Evolutionary conservation across 2,113 vertebrate genomes (phyloP).

Genomic region (Columba livia): DNA sequence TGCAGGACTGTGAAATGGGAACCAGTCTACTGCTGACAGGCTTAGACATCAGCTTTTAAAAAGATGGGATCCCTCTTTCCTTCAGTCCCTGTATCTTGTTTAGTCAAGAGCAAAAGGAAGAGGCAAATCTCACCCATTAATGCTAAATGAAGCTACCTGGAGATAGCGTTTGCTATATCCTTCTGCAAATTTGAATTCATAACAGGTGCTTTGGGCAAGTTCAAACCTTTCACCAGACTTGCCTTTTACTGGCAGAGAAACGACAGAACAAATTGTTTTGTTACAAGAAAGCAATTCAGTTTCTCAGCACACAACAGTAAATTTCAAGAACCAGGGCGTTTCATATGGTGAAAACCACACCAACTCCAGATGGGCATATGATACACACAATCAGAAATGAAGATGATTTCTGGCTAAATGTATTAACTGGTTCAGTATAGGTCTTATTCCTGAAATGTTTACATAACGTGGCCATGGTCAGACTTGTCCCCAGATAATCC

Average conservation of each 20-base stretch:
- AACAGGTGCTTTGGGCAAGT: neutral
- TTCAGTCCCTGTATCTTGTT: neutral
- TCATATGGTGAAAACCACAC: neutral
- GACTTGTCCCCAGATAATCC: conserved; percentile 55
- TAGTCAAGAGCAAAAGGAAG: neutral
- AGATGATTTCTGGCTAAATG: neutral
- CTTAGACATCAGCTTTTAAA: neutral
- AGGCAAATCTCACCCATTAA: neutral
- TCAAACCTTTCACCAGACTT: neutral
- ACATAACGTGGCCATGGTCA: conserved; percentile 33
- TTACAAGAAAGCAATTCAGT: neutral
- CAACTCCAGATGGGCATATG: neutral
- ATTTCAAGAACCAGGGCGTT: neutral
- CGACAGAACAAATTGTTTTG: neutral
- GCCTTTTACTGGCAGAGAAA: neutral
- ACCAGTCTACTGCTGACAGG: neutral
- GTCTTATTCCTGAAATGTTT: neutral
- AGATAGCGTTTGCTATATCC: neutral
- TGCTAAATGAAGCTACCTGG: neutral
- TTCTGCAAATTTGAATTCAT: neutral
- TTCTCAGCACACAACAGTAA: neutral
- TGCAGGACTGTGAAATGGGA: neutral
- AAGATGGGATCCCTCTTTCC: neutral
- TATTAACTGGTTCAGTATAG: neutral
- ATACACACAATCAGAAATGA: neutral